These are phyloP conservation scores for Chauna torquata DNA, from an alignment of 2,113 vertebrate genomes.

Conservation along the genomic window DNA sequence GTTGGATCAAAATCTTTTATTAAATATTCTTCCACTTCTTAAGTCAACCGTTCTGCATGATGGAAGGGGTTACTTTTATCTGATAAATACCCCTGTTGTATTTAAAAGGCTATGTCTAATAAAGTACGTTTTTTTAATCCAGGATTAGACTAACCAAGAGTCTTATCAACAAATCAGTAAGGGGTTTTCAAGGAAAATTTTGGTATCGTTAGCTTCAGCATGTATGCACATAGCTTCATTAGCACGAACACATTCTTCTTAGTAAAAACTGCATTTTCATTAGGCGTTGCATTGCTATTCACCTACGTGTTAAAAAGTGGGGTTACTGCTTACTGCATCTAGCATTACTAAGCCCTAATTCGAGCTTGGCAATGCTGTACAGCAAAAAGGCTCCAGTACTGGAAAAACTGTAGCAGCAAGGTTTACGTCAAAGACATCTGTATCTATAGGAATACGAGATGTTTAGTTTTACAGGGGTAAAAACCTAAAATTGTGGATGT, in stretches of 20 bases:
- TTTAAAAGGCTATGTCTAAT: neutral
- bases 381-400: neutral
- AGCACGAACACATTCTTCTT: neutral
- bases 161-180: neutral
- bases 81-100: neutral
- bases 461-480: neutral
- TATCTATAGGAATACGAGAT: neutral
- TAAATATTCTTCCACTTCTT: neutral
- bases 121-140: neutral
- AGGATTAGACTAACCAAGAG: neutral
- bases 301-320: neutral
- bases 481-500: neutral
- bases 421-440: neutral
- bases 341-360: neutral
- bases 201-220: neutral
- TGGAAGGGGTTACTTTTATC: neutral
- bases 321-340: neutral
- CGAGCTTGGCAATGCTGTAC: neutral
- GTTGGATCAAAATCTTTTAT: neutral
- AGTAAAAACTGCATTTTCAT: neutral
- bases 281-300: neutral
- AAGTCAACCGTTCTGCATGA: neutral
- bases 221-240: neutral
- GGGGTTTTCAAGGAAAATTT: neutral
- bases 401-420: neutral